These are phyloP conservation scores for Oxytorus armatus DNA, from an alignment of 2,888 invertebrate species.

Conservation along the genomic window DNA sequence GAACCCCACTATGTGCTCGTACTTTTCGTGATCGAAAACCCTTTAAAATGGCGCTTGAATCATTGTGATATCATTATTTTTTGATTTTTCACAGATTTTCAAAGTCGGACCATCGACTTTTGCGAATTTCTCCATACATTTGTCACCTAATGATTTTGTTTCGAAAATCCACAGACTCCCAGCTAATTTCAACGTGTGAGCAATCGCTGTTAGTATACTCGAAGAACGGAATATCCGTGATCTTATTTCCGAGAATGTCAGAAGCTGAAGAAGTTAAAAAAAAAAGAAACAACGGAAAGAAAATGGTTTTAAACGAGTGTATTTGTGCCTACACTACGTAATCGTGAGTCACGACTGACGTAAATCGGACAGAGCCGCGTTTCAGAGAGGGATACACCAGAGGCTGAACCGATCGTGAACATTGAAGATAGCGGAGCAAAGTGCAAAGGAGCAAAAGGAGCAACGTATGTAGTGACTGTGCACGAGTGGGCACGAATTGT, in stretches of 20 bases:
- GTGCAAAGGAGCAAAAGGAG: slow-evolving; percentile 60
- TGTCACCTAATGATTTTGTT: too few relatives aligned
- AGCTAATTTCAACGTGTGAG: background rate
- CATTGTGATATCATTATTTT: too few relatives aligned
- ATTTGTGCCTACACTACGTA: slow-evolving; percentile 56
- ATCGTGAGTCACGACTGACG: slow-evolving; percentile 71
- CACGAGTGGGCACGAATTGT: background rate
- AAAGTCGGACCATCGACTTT: too few relatives aligned
- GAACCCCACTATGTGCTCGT: too few relatives aligned
- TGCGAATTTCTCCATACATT: too few relatives aligned
- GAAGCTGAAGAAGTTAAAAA: slow-evolving; percentile 44
- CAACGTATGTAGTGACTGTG: slow-evolving; percentile 51
- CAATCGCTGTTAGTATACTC: background rate
- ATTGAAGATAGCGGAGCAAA: slow-evolving; percentile 62
- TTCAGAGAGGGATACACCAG: slow-evolving; percentile 26
- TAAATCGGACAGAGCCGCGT: slow-evolving; percentile 54
- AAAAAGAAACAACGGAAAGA: slow-evolving; percentile 30
- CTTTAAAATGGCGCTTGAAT: too few relatives aligned
- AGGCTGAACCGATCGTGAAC: slow-evolving; percentile 52
- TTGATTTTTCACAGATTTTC: too few relatives aligned
- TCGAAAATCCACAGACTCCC: too few relatives aligned
- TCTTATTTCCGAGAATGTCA: slow-evolving; percentile 52
- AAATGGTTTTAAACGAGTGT: slow-evolving; percentile 9
- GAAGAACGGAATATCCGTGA: slow-evolving; percentile 47
- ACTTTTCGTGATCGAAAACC: too few relatives aligned